phyloP scores from a whole-genome alignment of 1,140 invertebrate genomes.

The Streblospio benedicti region DNA sequence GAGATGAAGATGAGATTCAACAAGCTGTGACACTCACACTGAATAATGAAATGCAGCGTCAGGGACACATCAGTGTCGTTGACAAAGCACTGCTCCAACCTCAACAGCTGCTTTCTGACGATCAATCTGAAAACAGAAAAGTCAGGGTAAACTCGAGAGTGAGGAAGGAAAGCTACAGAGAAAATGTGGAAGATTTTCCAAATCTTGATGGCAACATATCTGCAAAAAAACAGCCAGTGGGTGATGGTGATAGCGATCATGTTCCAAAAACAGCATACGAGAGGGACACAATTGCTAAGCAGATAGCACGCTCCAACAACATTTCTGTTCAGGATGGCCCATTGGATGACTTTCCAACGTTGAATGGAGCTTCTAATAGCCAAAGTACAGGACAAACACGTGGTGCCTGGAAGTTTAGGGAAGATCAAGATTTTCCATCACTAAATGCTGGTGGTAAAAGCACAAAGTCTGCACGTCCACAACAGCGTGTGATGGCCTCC shows the following conservation, averaged over 20 bases:
- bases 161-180: neutral
- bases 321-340: constrained; percentile 27
- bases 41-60: neutral
- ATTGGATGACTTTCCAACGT: constrained; percentile 44
- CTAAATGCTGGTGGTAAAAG: too few relatives aligned
- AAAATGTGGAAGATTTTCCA: neutral
- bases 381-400: too few relatives aligned
- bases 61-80: neutral
- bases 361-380: constrained; percentile 44
- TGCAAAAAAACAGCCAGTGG: too few relatives aligned
- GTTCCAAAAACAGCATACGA: neutral
- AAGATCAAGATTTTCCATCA: too few relatives aligned
- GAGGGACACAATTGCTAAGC: constrained; percentile 22
- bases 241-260: neutral
- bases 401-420: too few relatives aligned
- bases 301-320: constrained; percentile 23
- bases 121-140: neutral
- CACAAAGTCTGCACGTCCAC: too few relatives aligned
- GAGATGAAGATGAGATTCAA: neutral
- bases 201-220: neutral
- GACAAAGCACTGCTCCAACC: neutral
- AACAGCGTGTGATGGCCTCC: too few relatives aligned
- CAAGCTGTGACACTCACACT: neutral
- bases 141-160: too few relatives aligned
- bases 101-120: neutral